These are phyloP conservation scores for Nematostella vectensis DNA, from an alignment of 92 coral and sea anemone genomes.

Conservation along the genomic window DNA sequence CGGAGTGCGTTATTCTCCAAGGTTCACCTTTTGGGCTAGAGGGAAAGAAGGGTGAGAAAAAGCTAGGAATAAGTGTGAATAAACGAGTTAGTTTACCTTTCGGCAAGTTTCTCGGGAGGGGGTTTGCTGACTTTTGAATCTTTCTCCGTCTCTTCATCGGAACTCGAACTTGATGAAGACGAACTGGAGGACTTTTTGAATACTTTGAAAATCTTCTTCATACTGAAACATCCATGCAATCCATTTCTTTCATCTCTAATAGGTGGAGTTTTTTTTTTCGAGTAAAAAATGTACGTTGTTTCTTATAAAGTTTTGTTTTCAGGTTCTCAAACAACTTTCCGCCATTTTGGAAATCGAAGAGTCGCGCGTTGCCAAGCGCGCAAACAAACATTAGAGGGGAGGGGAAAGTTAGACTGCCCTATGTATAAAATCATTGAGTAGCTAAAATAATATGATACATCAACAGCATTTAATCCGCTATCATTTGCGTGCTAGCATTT, in stretches of 20 bases:
- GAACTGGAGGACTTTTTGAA: slow-evolving; percentile 67
- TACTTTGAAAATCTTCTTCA: slow-evolving; percentile 16
- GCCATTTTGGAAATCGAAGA: slow-evolving; percentile 68
- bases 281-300: too few species aligned
- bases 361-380: slow-evolving; percentile 66
- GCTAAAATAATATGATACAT: too few species aligned
- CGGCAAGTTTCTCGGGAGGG: slow-evolving; percentile 6
- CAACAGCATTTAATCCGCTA: too few species aligned
- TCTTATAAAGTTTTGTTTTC: slow-evolving; percentile 27
- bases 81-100: too few species aligned
- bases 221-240: background rate
- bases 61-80: too few species aligned
- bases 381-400: slow-evolving; percentile 19
- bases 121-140: background rate
- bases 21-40: slow-evolving; percentile 37
- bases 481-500: too few species aligned
- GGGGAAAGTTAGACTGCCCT: too few species aligned
- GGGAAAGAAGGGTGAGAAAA: too few species aligned
- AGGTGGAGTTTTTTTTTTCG: background rate
- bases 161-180: slow-evolving; percentile 48
- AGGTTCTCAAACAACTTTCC: slow-evolving; percentile 49
- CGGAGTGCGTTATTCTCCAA: slow-evolving; percentile 80
- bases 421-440: too few species aligned
- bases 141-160: slow-evolving; percentile 31
- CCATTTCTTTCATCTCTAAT: too few species aligned